Base-by-base conservation (phyloP, 2,113 vertebrate species). In the Sander vitreus region DNA sequence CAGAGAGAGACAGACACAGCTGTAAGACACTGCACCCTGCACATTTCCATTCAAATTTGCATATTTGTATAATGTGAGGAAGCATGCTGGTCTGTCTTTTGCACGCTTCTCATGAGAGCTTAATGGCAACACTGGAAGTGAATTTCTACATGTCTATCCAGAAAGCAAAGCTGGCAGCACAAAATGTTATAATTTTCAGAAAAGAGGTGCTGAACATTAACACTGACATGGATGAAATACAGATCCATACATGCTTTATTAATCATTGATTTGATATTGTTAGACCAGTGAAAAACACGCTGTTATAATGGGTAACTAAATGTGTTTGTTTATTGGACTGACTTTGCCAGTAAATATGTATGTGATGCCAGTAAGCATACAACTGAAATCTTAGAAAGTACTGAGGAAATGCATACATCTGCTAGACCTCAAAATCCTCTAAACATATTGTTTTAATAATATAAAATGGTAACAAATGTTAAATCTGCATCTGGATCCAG, bases 11-110 rank as follows among this genome's bases (percentile, higher is more conserved):
- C 16, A 88, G 2, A 85, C 25, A 66, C 51, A 70, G 48, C 67
- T 69, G 81, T 80, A 21, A 85, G 75, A 89, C 69, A 67, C 51
- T 3, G 23, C 72, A 69, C n/a, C 11, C 68, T 33, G 53, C 33
- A 39, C 65, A 79, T 91, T 86, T 83, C 47, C 76, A 89, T 89
- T 47, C 1, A 6, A 1, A 84, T 91, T 79, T 86, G 80, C 79
- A 90, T 85, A 27, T 76, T 78, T 76, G 68, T 51, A 59, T 72
- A 75, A 78, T 77, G 57, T 8, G 63, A 67, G 67, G 43, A 78
- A 33, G 33, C 63, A 7, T 2, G 65, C 59, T 23, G 71, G 50
- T 74, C 55, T 16, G 65, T 14, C 18, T 54, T 69, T 65, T 53
- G 73, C 80, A 82, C 16, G 67, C 48, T 19, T 73, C 23, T 47